Conservation (phyloP, 2,888 invertebrate genomes). For the Ariolimax columbianus region DNA sequence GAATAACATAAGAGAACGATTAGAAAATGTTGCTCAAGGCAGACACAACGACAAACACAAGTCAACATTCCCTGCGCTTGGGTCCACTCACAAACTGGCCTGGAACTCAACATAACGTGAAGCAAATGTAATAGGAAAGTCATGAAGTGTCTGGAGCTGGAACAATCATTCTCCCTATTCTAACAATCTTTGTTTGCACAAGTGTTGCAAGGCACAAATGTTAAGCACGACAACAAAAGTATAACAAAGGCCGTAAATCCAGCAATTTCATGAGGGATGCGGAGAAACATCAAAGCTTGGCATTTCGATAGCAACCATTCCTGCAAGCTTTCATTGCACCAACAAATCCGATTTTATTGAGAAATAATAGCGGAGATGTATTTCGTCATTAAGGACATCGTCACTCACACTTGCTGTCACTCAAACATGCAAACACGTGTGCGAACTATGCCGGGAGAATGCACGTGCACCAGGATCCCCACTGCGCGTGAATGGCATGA, state of each 20-base stretch:
- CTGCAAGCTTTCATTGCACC: neutral
- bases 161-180: neutral
- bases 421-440: neutral
- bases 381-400: slow-evolving; percentile 3
- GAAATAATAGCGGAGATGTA: slow-evolving; percentile 26
- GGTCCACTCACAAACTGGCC: neutral
- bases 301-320: slow-evolving; percentile 8
- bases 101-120: neutral
- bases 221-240: neutral
- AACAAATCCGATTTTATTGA: slow-evolving; percentile 10
- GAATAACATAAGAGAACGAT: too few relatives aligned
- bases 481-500: neutral
- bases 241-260: neutral
- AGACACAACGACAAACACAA: neutral
- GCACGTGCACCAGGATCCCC: neutral
- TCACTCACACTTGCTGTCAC: slow-evolving; percentile 16
- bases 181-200: neutral
- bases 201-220: neutral
- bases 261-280: neutral
- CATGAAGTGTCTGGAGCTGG: neutral
- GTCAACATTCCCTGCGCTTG: neutral
- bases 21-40: neutral
- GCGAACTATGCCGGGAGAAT: slow-evolving; percentile 16
- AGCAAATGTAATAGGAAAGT: neutral
- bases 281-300: slow-evolving; percentile 5